Percentiles rank a stretch among this genome's conserved stretches.
Conservation (phyloP, 2,113 vertebrate genomes). For the Caranx ignobilis region DNA sequence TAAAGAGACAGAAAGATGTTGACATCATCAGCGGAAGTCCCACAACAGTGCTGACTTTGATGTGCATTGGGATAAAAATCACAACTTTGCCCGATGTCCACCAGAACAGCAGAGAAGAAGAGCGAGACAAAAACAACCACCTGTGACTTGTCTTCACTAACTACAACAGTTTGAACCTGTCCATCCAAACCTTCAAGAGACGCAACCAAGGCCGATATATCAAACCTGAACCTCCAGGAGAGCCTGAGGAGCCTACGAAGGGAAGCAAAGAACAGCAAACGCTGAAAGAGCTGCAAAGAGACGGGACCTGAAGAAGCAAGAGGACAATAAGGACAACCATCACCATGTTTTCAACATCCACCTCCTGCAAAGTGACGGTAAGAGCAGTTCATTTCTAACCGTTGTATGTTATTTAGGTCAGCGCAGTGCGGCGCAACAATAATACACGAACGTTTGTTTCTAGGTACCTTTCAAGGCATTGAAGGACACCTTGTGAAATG, state of each 20-base stretch:
- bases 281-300: neutral
- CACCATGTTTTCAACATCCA: no score
- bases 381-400: no score
- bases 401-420: no score
- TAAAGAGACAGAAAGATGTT: conserved; percentile 23
- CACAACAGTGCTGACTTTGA: neutral
- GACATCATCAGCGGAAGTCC: conserved; percentile 57
- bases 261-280: no score
- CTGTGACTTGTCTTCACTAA: neutral
- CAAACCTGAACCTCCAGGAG: conserved; percentile 38
- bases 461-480: no score
- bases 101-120: conserved; percentile 20
- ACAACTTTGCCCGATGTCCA: neutral
- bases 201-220: neutral
- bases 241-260: neutral
- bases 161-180: neutral
- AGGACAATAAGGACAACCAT: neutral
- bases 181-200: neutral
- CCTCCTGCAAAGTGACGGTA: no score
- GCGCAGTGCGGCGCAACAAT: no score
- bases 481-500: no score
- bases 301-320: neutral
- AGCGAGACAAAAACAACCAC: neutral
- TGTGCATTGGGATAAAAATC: conserved; percentile 44
- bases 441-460: no score